These are phyloP conservation scores for Lathamus discolor DNA, from an alignment of 2,113 vertebrate genomes.

Conservation along the genomic window DNA sequence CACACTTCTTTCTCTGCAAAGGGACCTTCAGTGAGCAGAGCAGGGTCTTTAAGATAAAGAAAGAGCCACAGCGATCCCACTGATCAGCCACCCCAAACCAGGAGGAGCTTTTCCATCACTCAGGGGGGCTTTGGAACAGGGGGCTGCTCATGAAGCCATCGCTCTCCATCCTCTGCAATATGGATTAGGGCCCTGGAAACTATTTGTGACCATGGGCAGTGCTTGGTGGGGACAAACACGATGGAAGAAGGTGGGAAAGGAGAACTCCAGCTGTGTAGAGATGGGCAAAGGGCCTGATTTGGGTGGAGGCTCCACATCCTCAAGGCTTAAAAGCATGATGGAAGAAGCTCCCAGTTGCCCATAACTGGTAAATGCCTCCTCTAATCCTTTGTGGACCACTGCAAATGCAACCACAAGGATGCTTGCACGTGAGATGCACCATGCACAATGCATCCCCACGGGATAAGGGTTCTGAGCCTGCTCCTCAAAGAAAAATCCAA, in stretches of 20 bases:
- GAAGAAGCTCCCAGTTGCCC: not conserved
- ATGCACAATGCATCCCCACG: accelerated
- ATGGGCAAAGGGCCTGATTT: not conserved
- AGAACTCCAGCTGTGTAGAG: accelerated
- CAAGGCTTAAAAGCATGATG: not conserved
- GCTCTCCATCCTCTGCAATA: not conserved
- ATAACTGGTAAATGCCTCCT: not conserved
- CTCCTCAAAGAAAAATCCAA: not conserved
- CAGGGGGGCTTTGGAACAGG: not conserved
- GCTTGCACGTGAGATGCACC: not conserved
- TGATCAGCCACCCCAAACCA: not conserved
- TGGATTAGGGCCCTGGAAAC: not conserved
- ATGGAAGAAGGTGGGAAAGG: not conserved
- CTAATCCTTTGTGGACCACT: too few relatives aligned
- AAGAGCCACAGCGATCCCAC: not conserved
- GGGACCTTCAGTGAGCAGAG: not conserved
- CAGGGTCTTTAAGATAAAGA: not conserved
- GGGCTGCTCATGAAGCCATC: not conserved
- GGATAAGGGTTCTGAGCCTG: not conserved
- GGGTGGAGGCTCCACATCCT: not conserved
- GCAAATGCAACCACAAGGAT: not conserved
- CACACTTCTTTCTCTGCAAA: accelerated
- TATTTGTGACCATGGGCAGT: accelerated
- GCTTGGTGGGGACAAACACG: not conserved
- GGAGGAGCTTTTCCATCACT: not conserved